A percentile compares a stretch with the other conserved stretches of the same genome.
These are phyloP conservation scores for Eupithecia vulgata DNA, from an alignment of 2,888 invertebrate species.

Conservation along the genomic window DNA sequence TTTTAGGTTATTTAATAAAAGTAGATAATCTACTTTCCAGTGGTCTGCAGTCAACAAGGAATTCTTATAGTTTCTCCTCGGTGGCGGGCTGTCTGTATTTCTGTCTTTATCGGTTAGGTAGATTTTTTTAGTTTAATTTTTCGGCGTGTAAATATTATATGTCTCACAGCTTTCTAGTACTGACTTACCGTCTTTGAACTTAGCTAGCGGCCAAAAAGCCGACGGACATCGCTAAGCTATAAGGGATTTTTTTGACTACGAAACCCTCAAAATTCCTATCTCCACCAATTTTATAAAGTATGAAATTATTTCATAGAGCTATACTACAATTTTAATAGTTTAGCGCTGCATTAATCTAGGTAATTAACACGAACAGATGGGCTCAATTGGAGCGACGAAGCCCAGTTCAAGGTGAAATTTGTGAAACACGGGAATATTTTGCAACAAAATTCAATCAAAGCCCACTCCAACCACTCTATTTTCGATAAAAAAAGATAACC, in stretches of 20 bases:
- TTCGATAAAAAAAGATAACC: background rate
- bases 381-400: background rate
- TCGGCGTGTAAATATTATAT: no score
- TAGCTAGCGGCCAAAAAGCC: background rate
- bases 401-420: background rate
- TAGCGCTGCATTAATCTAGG: conserved; percentile 4
- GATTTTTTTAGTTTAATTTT: no score
- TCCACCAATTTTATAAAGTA: background rate
- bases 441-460: background rate
- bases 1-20: no score
- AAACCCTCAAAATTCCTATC: background rate
- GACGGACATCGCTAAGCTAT: background rate
- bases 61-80: no score
- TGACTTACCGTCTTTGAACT: background rate
- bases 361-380: conserved; percentile 6
- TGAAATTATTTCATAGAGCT: background rate
- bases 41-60: no score
- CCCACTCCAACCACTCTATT: background rate
- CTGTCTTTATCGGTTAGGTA: no score
- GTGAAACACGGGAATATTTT: background rate
- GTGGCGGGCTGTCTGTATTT: no score
- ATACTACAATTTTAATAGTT: background rate
- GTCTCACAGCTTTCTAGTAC: background rate
- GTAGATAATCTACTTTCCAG: no score
- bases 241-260: background rate